Evolutionary conservation across 2,797 vertebrate genomes (phyloP), one percentile per base, ranked within the genome.

Genomic region (Phylloscopus collybita): DNA sequence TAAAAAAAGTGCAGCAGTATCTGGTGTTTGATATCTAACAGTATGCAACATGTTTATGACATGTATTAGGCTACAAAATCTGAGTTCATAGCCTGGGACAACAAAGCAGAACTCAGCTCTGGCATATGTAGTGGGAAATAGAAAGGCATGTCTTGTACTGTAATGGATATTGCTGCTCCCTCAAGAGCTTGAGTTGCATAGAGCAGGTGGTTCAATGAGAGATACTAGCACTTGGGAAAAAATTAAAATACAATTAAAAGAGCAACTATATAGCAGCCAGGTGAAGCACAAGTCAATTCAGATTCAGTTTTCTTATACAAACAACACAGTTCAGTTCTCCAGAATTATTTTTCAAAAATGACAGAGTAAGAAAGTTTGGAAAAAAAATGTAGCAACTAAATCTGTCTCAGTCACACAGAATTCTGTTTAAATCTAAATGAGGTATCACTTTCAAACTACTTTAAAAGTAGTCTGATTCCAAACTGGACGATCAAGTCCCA

Each of bases 21-120:
- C 97, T 98, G 97, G 95, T 78, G 87, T 96, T 97, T 94, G 97
- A 96, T 94, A 96, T 92, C 94, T 88, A 95, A 96, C 88, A 95
- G 95, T 96, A 93, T 22, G 92, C 82, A 97, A 89, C 94, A 97
- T 86, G 92, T 97, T 97, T 97, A 97, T 76, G 93, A 93, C 86
- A 90, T 49, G 83, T 76, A 94, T 92, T 92, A 97, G 88, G 91
- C 96, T 86, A 87, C 96, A 90, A 89, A 92, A 96, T 94, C 83
- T 40, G 93, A 94, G 88, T 94, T 96, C 92, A 90, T 94, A 93
- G 90, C 67, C 95, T 90, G 51, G 38, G 90, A 96, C 92, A 96
- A 95, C 95, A 97, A 97, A 96, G 90, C 76, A 96, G 89, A 96
- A 67, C 72, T 79, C 11, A 0, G 85, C 51, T 94, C 94, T 96